Conservation (phyloP, 2,113 vertebrate species). For the Romanogobio albipinnatus region DNA sequence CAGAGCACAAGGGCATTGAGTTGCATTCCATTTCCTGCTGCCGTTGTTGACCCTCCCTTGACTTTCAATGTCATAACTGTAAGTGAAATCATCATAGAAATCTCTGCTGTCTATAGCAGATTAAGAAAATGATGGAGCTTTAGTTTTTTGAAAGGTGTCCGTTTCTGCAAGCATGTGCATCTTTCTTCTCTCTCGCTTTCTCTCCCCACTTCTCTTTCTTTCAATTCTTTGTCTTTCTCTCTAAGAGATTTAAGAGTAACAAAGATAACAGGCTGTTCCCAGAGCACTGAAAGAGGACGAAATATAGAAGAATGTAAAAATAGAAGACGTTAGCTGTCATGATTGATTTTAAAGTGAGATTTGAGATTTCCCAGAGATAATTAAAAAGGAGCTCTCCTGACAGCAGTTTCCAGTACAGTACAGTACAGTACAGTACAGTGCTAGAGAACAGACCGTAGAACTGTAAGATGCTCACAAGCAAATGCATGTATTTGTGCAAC, state of each 20-base stretch:
- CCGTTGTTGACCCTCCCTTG: slow-evolving; percentile 30
- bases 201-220: slow-evolving; percentile 1
- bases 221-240: slow-evolving; percentile 19
- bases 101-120: slow-evolving; percentile 46
- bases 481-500: slow-evolving; percentile 3
- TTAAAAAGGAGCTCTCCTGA: slow-evolving; percentile 46
- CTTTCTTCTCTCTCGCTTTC: slow-evolving; percentile 32
- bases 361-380: slow-evolving; percentile 59
- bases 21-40: slow-evolving; percentile 33
- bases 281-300: slow-evolving; percentile 31
- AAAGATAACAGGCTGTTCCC: slow-evolving; percentile 37
- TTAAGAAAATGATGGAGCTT: slow-evolving; percentile 43
- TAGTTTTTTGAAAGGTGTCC: slow-evolving; percentile 41
- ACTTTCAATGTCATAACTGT: slow-evolving; percentile 36
- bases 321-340: slow-evolving; percentile 56
- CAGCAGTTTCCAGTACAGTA: slow-evolving; percentile 22
- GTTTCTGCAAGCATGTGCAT: slow-evolving; percentile 3
- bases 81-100: slow-evolving; percentile 36
- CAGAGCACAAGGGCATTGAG: slow-evolving; percentile 20
- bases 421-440: slow-evolving; percentile 1
- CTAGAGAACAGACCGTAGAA: neutral
- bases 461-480: neutral
- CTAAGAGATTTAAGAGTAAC: slow-evolving; percentile 30
- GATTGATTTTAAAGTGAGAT: slow-evolving; percentile 53
- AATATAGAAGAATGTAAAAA: slow-evolving; percentile 51